Evolutionary conservation across 2,888 invertebrate species (phyloP).

Genomic region (Dorcus parallelipipedus): DNA sequence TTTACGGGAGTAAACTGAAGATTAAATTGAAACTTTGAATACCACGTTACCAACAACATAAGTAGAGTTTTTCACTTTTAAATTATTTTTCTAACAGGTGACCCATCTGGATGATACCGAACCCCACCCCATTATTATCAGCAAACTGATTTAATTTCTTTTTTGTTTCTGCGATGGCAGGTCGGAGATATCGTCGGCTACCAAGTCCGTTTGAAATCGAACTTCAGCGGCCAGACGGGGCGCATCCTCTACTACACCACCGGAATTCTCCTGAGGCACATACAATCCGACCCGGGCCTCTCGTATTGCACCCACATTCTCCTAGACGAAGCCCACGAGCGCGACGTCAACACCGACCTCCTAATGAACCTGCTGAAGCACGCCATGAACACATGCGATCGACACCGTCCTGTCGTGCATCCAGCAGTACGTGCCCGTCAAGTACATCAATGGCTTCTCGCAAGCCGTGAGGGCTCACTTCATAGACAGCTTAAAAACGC

Average conservation of each 20-base stretch:
- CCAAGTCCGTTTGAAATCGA: constrained; percentile 59
- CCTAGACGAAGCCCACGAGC: constrained; percentile 73
- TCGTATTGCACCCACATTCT: constrained; percentile 63
- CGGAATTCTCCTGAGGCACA: constrained; percentile 51
- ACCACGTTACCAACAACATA: no score
- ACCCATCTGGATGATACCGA: no score
- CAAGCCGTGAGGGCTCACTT: constrained; percentile 60
- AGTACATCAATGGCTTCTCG: constrained; percentile 53
- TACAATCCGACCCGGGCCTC: constrained; percentile 50
- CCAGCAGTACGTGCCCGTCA: constrained; percentile 51
- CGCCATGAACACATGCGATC: constrained; percentile 54
- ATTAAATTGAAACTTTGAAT: no score
- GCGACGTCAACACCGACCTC: constrained; percentile 67
- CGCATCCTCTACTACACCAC: constrained; percentile 68
- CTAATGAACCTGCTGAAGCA: constrained; percentile 58
- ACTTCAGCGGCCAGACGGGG: constrained; percentile 55
- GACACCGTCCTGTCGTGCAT: constrained; percentile 62
- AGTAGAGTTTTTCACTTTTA: no score
- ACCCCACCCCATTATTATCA: no score
- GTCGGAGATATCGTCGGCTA: constrained; percentile 65
- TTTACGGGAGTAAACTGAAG: no score
- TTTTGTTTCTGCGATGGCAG: constrained; percentile 35
- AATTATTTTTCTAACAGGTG: no score
- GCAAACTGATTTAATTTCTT: no score
- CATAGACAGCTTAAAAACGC: constrained; percentile 52